These are phyloP conservation scores for Bubalus kerabau DNA, from an alignment of 2,113 vertebrate genomes.

Conservation along the genomic window DNA sequence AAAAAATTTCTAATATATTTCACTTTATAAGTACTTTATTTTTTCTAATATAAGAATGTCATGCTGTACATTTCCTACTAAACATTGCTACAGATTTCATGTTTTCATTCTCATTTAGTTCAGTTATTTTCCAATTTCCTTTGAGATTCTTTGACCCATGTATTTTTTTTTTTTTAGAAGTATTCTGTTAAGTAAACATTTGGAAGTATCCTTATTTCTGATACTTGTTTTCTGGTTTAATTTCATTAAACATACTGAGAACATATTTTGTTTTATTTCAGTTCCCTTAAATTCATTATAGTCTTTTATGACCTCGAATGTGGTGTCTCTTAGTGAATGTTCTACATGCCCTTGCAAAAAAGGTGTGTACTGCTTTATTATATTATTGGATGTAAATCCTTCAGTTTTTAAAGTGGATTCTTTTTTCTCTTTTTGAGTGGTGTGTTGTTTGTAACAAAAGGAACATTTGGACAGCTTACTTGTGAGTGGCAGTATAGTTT, in stretches of 20 bases:
- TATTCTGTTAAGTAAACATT: background rate
- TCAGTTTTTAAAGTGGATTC: background rate
- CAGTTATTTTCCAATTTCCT: background rate
- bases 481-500: slow-evolving; percentile 98
- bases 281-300: slow-evolving; percentile 1
- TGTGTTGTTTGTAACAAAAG: slow-evolving; percentile 96
- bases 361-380: background rate
- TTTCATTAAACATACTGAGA: background rate
- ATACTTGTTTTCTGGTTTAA: slow-evolving; percentile 13
- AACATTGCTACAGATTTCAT: background rate
- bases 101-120: background rate
- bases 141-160: slow-evolving; percentile 11
- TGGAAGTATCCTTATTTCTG: background rate
- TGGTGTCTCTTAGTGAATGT: background rate
- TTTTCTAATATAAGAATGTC: background rate
- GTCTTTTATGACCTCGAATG: background rate
- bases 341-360: background rate
- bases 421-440: slow-evolving; percentile 81
- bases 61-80: background rate
- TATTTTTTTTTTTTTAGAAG: slow-evolving; percentile 21
- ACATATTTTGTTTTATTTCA: background rate
- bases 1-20: background rate
- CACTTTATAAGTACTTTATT: background rate
- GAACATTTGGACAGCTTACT: slow-evolving; percentile 95
- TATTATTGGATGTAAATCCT: background rate